A percentile compares a stretch with the other conserved stretches of the same genome.
phyloP scores from a whole-genome alignment of 2,888 invertebrate species.

The Calliphora vomitoria region DNA sequence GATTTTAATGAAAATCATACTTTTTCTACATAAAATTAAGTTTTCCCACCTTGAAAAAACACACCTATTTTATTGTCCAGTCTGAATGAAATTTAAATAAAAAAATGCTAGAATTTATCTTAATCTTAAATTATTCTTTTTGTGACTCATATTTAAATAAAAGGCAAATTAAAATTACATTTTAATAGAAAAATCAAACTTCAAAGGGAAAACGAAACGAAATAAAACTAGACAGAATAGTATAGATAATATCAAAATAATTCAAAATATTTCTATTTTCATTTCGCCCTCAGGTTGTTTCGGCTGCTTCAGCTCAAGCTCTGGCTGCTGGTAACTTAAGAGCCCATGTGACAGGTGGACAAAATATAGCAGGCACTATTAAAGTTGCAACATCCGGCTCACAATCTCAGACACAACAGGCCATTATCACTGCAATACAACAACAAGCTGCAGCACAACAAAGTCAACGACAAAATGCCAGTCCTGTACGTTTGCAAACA shows the following conservation, averaged over 20 bases:
- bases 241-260: not conserved
- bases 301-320: conserved; percentile 86
- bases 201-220: no score
- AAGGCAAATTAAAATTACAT: no score
- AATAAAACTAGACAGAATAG: not conserved
- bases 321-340: conserved; percentile 85
- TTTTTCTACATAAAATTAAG: no score
- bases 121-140: no score
- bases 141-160: no score
- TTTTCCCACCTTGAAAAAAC: no score
- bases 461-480: conserved; percentile 86
- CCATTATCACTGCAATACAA: conserved; percentile 85
- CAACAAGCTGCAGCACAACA: conserved; percentile 86
- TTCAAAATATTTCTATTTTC: not conserved
- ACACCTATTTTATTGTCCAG: no score
- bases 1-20: no score
- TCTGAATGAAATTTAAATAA: no score
- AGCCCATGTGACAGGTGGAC: conserved; percentile 84
- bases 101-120: no score
- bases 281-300: conserved; percentile 85
- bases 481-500: conserved; percentile 87
- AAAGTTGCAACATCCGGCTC: conserved; percentile 85
- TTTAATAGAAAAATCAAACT: no score
- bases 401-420: conserved; percentile 85
- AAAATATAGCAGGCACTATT: conserved; percentile 85